phyloP scores from a whole-genome alignment of 2,888 invertebrate species.

The Ennomos quercinarius region DNA sequence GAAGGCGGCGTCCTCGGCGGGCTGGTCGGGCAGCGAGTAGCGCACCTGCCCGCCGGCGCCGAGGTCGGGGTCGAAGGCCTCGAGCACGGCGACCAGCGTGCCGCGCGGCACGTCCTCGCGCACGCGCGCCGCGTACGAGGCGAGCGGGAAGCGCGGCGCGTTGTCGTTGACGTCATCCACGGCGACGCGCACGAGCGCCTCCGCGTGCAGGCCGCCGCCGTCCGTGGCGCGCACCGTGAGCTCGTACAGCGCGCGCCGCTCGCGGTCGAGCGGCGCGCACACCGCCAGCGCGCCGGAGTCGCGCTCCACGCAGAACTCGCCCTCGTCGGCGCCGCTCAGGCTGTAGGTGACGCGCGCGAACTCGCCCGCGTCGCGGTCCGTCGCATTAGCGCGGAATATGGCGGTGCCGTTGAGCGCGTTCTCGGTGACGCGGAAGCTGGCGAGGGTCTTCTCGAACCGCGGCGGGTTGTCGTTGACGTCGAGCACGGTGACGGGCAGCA shows the following conservation, averaged over 20 bases:
- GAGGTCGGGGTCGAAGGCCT: slow-evolving; percentile 93
- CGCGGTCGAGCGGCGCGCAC: slow-evolving; percentile 92
- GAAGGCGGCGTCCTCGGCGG: slow-evolving; percentile 88
- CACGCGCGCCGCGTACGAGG: slow-evolving; percentile 91
- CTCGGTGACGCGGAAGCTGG: slow-evolving; percentile 94
- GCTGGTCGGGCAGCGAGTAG: slow-evolving; percentile 91
- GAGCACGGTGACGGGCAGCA: slow-evolving; percentile 91
- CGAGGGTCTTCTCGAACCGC: slow-evolving; percentile 91
- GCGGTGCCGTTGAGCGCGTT: slow-evolving; percentile 94
- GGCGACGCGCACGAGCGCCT: slow-evolving; percentile 92
- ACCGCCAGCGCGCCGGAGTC: slow-evolving; percentile 91
- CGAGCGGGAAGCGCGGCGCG: slow-evolving; percentile 92
- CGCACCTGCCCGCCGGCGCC: slow-evolving; percentile 92
- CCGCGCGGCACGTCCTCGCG: slow-evolving; percentile 96
- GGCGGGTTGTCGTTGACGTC: slow-evolving; percentile 97
- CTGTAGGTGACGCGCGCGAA: slow-evolving; percentile 92
- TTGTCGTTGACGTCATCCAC: slow-evolving; percentile 97
- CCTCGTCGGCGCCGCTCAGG: slow-evolving; percentile 90
- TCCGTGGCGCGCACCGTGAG: slow-evolving; percentile 92
- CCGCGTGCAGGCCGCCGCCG: slow-evolving; percentile 91
- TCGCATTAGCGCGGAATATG: slow-evolving; percentile 93
- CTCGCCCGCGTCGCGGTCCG: slow-evolving; percentile 93
- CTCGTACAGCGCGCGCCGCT: slow-evolving; percentile 92
- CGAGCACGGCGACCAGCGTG: slow-evolving; percentile 93
- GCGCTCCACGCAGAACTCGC: slow-evolving; percentile 93